Evolutionary conservation across 2,797 vertebrate genomes (phyloP), one percentile per base, ranked within the genome.

Genomic region (Podargus strigoides): DNA sequence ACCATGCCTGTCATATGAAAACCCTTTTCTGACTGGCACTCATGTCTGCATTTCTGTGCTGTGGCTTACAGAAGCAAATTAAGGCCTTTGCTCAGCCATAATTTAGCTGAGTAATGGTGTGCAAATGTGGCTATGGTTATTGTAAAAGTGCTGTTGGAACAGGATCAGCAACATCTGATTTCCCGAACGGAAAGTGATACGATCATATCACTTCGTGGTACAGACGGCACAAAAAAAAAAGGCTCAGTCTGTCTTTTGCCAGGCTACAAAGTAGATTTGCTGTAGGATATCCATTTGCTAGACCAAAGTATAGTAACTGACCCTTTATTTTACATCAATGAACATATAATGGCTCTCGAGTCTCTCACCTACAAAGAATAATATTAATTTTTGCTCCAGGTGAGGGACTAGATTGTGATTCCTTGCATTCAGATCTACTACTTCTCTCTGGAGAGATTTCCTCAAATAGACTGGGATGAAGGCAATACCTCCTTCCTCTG

Each of bases 81-180:
- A 46, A 69, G 23, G 32, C 27, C 47, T 82, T 64, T 73, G 12
- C 28, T 91, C 36, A 69, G 46, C 37, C 28, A 62, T 79, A 76
- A 88, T 87, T 93, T 79, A 76, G 21, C 28, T 79, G 59, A 89
- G 18, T 85, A 87, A 77, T 63, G 37, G 30, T 77, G 59, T 74
- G 63, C 39, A 90, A 89, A 93, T 78, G 30, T 52, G 63, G 32
- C 52, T 89, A 47, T 62, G 14, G 19, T 52, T 91, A 32, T 82
- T 90, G 37, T 85, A 70, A 76, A 92, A 94, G 47, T 42, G 17
- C 5, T 70, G 42, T 27, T 89, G 64, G 83, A 94, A 88, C 30
- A 85, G 32, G 27, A 90, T 94, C 67, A 93, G 63, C 39, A 67
- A 60, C 85, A 79, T 90, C 60, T 82, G n/a, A 36, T 91, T 90